Evolutionary conservation across 1,140 invertebrate genomes (phyloP).

Genomic region (Pseudomyrmex flavicornis): DNA sequence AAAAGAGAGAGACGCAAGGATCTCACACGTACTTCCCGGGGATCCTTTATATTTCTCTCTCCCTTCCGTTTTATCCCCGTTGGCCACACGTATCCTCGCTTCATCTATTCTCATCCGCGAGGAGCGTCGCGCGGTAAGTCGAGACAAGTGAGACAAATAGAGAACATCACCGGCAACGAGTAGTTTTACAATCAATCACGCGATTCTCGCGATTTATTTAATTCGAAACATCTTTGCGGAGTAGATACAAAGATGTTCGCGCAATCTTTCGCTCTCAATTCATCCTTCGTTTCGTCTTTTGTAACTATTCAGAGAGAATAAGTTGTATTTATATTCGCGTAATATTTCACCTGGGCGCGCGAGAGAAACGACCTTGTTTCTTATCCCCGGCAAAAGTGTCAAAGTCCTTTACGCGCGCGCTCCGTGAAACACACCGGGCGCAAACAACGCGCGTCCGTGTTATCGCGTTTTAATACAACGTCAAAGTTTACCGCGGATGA

Average conservation of each 20-base stretch:
- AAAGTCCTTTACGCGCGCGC: background rate
- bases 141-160: background rate
- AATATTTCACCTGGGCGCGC: background rate
- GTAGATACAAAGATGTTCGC: too few species aligned
- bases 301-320: background rate
- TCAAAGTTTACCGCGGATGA: constrained; percentile 30
- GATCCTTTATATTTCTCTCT: constrained; percentile 36
- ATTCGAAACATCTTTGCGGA: background rate
- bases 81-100: background rate
- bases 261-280: too few species aligned
- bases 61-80: background rate
- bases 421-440: background rate
- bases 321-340: background rate
- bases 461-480: constrained; percentile 24
- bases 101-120: constrained; percentile 31
- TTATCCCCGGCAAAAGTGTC: background rate
- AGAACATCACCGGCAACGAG: background rate
- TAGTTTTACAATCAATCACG: background rate
- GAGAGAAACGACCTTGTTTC: too few species aligned
- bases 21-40: constrained; percentile 28
- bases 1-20: background rate
- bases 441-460: background rate
- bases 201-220: background rate
- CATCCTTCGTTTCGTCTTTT: too few species aligned
- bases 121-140: background rate